These are phyloP conservation scores for Pyrrhosoma nymphula DNA, from an alignment of 2,888 invertebrate species.

Conservation along the genomic window DNA sequence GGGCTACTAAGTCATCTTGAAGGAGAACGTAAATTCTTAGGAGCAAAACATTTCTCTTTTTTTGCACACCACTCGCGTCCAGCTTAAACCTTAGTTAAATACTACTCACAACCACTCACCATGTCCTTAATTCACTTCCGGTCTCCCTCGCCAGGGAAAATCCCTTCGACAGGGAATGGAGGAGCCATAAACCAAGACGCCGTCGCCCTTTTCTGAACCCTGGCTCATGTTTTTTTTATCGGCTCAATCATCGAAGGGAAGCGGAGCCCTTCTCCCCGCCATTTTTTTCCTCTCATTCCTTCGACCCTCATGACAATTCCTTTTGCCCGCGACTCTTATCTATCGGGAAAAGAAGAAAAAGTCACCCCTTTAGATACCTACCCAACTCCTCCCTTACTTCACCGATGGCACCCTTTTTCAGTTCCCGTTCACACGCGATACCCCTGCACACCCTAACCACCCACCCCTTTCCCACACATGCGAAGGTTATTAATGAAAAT, in stretches of 20 bases:
- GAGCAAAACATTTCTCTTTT: too few species aligned
- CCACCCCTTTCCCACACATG: background rate
- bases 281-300: background rate
- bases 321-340: background rate
- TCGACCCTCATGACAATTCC: background rate
- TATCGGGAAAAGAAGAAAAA: background rate
- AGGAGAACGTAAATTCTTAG: too few species aligned
- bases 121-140: background rate
- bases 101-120: background rate
- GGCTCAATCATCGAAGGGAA: conserved; percentile 47
- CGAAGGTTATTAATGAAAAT: conserved; percentile 15
- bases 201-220: background rate
- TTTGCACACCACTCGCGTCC: too few species aligned
- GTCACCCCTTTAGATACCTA: background rate
- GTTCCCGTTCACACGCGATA: background rate
- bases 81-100: background rate
- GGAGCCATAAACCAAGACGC: background rate
- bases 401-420: background rate
- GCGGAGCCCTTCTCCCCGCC: background rate
- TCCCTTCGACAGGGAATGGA: background rate
- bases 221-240: background rate
- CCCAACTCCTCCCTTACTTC: background rate
- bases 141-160: background rate
- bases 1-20: too few species aligned
- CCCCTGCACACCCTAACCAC: background rate